Percentiles rank a stretch among this genome's conserved stretches.
phyloP scores from a whole-genome alignment of 2,113 vertebrate species.

The Rhynchomys soricoides region DNA sequence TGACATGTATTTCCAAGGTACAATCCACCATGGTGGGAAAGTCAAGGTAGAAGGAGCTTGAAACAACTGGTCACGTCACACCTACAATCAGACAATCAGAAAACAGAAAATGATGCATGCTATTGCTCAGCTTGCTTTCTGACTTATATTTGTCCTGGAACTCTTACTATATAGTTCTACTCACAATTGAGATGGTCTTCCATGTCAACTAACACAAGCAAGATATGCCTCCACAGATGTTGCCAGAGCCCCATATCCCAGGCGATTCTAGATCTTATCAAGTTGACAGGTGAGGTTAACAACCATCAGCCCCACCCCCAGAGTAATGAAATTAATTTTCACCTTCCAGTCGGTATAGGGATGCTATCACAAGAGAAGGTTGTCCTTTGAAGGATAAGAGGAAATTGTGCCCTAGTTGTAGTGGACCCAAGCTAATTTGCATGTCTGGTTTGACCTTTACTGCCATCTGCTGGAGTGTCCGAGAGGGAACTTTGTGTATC shows the following conservation, averaged over 20 bases:
- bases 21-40: background rate
- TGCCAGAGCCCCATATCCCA: background rate
- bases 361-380: background rate
- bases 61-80: background rate
- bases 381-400: background rate
- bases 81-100: background rate
- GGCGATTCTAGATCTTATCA: background rate
- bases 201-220: background rate
- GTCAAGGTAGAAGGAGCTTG: background rate
- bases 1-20: background rate
- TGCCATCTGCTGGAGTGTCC: slow-evolving; percentile 41
- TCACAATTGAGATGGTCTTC: background rate
- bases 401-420: no score
- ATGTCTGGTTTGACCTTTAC: background rate
- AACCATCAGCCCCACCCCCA: background rate
- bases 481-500: background rate
- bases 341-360: background rate
- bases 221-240: background rate
- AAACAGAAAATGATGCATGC: background rate
- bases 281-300: background rate
- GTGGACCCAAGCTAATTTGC: background rate
- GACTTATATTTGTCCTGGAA: background rate
- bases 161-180: background rate
- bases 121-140: background rate
- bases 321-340: background rate